Evolutionary conservation across 1,140 invertebrate genomes (phyloP).

Genomic region (Lepidurus couesii): DNA sequence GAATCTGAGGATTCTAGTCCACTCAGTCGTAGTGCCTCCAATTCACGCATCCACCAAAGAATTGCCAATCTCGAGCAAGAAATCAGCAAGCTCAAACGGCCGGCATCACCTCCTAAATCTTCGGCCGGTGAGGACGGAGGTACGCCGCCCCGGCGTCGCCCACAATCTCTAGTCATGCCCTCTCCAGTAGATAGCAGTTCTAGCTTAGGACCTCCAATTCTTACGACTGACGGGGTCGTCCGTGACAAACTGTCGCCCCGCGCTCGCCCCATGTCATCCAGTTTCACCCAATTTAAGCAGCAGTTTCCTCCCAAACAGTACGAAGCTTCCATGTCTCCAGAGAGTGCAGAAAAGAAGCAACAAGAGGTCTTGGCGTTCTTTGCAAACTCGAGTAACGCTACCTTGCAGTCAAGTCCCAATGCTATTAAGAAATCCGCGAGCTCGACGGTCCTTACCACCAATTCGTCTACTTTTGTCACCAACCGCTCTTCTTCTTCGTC

Average conservation of each 20-base stretch:
- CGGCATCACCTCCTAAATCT: not conserved
- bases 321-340: slow-evolving; percentile 66
- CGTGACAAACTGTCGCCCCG: not conserved
- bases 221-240: not conserved
- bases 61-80: slow-evolving; percentile 4
- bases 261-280: not conserved
- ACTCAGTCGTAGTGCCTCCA: slow-evolving; percentile 32
- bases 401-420: not conserved
- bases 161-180: slow-evolving; percentile 1
- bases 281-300: not conserved
- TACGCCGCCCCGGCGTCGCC: not conserved
- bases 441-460: not conserved
- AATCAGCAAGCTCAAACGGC: not conserved
- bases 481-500: not conserved
- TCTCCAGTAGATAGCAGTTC: not conserved
- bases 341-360: slow-evolving; percentile 65
- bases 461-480: not conserved
- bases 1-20: not conserved
- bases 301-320: slow-evolving; percentile 55
- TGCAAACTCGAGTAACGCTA: not conserved
- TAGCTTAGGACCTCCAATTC: not conserved
- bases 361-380: slow-evolving; percentile 55
- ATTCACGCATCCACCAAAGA: slow-evolving; percentile 27
- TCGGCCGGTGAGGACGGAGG: not conserved
- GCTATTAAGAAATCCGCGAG: not conserved